Evolutionary conservation across 2,113 vertebrate genomes (phyloP), one percentile per base, ranked within the genome.

Genomic region (Dermatemys mawii): DNA sequence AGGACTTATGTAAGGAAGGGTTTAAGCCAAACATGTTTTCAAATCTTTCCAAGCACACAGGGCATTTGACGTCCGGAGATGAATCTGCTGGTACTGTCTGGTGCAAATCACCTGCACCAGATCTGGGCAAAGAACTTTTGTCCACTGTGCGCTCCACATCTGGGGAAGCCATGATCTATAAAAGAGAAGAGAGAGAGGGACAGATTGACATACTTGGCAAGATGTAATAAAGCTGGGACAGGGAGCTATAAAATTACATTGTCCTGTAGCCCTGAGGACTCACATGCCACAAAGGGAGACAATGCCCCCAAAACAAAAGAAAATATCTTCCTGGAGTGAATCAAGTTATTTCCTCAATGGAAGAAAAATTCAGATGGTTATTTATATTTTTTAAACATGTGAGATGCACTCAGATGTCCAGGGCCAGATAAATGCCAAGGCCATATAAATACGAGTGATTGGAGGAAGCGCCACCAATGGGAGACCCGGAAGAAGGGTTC

Each of bases 1-100:
- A 99, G 96, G 99, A 99, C 86, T 98, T 98, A 95, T 98, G 98
- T 38, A 99, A 97, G 92, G 98, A 99, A 35, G 96, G 94, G 94
- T 99, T 98, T 91, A 99, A 97, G 90, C 98, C 98, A 48, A 98
- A 98, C 88, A 99, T 98, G 93, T 99, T 99, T 96, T 98, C 98
- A 95, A 99, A 98, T 49, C 87, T 94, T 92, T 98, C 98, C 97
- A 98, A 98, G 92, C 98, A 99, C 94, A 99, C 98, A 82, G 98
- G 98, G 96, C 99, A 98, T 94, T 98, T 99, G 22, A 98, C 99
- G 97, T 99, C 98, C 5, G 98, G 99, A n/a, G 98, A 98, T 16
- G 92, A 98, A 84, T 99, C 98, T 81, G 96, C 97, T 88, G 98
- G 97, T 80, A 98, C 95, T 26, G 93, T 92, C 93, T 95, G 96